Percentiles rank a stretch among this genome's conserved stretches.
Evolutionary conservation across 64 coral and sea anemone genomes (phyloP).

Genomic region (Platygyra sinensis): DNA sequence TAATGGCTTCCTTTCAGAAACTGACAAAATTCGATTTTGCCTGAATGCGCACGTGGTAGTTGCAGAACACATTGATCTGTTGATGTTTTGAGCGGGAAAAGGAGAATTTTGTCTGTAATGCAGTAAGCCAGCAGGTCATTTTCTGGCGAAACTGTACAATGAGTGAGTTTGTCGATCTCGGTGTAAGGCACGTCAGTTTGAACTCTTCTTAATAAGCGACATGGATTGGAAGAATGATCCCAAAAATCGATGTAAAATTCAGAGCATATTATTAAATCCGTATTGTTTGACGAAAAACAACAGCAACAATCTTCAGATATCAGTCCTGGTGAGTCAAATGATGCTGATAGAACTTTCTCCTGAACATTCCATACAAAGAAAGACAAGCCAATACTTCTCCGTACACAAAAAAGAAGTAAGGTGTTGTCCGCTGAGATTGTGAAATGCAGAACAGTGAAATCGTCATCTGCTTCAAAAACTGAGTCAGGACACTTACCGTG

Average conservation of each 20-base stretch:
- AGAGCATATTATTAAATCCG: background rate
- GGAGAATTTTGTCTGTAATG: slow-evolving; percentile 21
- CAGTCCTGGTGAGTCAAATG: background rate
- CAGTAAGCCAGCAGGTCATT: slow-evolving; percentile 37
- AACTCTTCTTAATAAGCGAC: background rate
- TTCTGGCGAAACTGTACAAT: slow-evolving; percentile 21
- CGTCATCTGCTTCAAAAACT: too few relatives aligned
- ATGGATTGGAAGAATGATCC: background rate
- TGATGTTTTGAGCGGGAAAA: background rate
- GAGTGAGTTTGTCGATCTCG: background rate
- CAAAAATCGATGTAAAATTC: background rate
- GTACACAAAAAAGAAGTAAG: too few relatives aligned
- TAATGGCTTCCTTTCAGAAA: slow-evolving; percentile 31
- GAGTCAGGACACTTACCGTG: too few relatives aligned
- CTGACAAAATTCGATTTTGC: slow-evolving; percentile 40
- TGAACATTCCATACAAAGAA: background rate
- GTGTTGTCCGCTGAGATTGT: too few relatives aligned
- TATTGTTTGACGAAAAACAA: background rate
- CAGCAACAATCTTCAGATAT: background rate
- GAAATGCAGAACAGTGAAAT: too few relatives aligned
- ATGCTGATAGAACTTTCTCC: background rate
- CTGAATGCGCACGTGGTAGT: slow-evolving; percentile 26
- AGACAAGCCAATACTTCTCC: too few relatives aligned
- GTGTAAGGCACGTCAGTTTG: background rate
- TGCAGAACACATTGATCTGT: too few relatives aligned